Conservation (phyloP, 2,113 vertebrate genomes). For the Chionodraco myersi region DNA sequence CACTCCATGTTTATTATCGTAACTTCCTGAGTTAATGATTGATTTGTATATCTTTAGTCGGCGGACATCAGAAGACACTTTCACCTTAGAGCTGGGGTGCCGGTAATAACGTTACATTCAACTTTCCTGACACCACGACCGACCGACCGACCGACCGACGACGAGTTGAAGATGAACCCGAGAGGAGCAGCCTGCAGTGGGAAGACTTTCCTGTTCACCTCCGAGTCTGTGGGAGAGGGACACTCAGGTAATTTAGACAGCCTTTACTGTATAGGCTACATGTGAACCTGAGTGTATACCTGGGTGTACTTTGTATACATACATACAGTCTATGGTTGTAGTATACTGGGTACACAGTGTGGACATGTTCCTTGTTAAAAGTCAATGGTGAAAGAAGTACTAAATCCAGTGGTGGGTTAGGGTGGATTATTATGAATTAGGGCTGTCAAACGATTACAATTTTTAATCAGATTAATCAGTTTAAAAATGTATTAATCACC, state of each 20-base stretch:
- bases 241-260: constrained; percentile 73
- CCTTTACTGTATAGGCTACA: background rate
- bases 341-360: background rate
- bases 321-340: too few relatives aligned
- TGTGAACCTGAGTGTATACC: background rate
- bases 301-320: background rate
- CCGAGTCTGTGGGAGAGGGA: constrained; percentile 83
- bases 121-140: background rate
- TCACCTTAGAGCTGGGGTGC: background rate
- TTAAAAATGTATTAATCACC: too few relatives aligned
- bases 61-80: background rate
- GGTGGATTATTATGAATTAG: background rate
- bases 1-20: background rate
- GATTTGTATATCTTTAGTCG: background rate
- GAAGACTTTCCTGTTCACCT: constrained; percentile 84
- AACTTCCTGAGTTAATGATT: constrained; percentile 26
- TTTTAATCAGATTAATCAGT: too few relatives aligned
- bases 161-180: constrained; percentile 67
- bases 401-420: background rate
- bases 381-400: background rate
- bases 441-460: too few relatives aligned
- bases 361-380: background rate
- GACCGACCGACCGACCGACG: background rate
- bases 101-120: background rate
- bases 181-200: constrained; percentile 50